Conservation (phyloP, 2,797 vertebrate species). For the Melanotaenia parkinsoni region DNA sequence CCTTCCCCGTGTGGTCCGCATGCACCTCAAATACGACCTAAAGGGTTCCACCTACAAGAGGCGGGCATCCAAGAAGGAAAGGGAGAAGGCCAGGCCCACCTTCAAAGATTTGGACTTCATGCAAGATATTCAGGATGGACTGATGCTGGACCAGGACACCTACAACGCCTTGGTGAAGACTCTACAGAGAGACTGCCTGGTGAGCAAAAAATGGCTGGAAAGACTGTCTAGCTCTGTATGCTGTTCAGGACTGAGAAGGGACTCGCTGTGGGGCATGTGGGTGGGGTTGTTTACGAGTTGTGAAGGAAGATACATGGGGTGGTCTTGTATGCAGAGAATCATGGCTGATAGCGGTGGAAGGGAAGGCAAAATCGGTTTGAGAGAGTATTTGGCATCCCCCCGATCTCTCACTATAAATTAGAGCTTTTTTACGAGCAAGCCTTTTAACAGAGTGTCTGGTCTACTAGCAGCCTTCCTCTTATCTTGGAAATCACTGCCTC, state of each 20-base stretch:
- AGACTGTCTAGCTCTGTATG: not conserved
- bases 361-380: slow-evolving; percentile 22
- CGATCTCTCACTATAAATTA: slow-evolving; percentile 50
- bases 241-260: slow-evolving; percentile 37
- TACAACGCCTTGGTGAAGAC: slow-evolving; percentile 94
- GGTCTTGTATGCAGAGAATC: not conserved
- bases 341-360: not conserved
- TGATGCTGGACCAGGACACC: slow-evolving; percentile 94
- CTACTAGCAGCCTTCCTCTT: slow-evolving; percentile 15
- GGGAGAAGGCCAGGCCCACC: slow-evolving; percentile 93
- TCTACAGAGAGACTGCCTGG: slow-evolving; percentile 95
- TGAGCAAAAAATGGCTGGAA: slow-evolving; percentile 66
- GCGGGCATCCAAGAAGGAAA: slow-evolving; percentile 94
- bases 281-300: slow-evolving; percentile 5
- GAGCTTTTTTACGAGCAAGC: slow-evolving; percentile 41
- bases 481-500: slow-evolving; percentile 50
- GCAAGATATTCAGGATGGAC: slow-evolving; percentile 91
- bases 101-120: slow-evolving; percentile 99
- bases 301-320: not conserved
- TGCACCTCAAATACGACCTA: slow-evolving; percentile 98
- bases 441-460: slow-evolving; percentile 49
- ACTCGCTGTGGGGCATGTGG: not conserved
- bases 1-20: slow-evolving; percentile 92
- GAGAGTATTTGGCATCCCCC: slow-evolving; percentile 37
- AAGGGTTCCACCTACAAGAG: slow-evolving; percentile 98